phyloP scores from a whole-genome alignment of 2,888 invertebrate species.

The Anoplius nigerrimus region DNA sequence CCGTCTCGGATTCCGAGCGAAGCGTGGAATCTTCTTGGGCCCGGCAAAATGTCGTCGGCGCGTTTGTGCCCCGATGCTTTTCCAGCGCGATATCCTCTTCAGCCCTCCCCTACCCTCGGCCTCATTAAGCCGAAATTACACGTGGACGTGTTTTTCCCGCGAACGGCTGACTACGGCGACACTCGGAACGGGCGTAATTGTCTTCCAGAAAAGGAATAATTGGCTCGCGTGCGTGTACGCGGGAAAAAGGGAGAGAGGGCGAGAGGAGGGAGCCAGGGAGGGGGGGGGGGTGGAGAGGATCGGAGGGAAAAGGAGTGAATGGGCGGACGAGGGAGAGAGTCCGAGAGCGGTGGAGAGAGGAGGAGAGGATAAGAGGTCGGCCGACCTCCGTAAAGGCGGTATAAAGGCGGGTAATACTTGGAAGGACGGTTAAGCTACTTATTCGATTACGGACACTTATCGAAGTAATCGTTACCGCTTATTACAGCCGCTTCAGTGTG shows the following conservation, averaged over 20 bases:
- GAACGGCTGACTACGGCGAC: slow-evolving; percentile 39
- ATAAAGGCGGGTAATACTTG: slow-evolving; percentile 5
- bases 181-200: slow-evolving; percentile 61
- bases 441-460: slow-evolving; percentile 10
- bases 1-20: no score
- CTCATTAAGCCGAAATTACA: no score
- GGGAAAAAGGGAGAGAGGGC: not conserved
- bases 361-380: slow-evolving; percentile 1
- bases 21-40: no score
- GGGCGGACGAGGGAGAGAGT: no score
- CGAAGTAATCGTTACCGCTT: not conserved
- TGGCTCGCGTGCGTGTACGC: slow-evolving; percentile 43
- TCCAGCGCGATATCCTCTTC: no score
- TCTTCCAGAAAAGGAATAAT: slow-evolving; percentile 68
- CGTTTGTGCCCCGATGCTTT: no score
- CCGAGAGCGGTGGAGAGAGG: no score
- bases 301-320: no score
- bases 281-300: no score
- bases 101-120: no score
- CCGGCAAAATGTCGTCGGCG: no score
- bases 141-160: no score
- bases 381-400: not conserved
- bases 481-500: not conserved
- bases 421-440: not conserved
- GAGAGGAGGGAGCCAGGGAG: not conserved